Evolutionary conservation across 1,140 invertebrate species (phyloP).

Genomic region (Heterodera schachtii): DNA sequence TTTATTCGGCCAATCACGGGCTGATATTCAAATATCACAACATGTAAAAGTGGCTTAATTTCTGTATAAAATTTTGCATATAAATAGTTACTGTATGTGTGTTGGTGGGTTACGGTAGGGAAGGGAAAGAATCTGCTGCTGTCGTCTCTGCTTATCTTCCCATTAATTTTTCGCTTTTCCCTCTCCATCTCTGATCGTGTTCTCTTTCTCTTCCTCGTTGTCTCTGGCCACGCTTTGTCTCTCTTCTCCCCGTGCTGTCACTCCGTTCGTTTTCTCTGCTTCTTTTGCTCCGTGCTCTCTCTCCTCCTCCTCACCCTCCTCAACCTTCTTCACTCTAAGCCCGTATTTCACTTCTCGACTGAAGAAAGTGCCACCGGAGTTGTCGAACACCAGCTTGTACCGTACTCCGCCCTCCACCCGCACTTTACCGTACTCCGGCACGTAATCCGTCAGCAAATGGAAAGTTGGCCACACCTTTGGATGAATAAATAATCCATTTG

Average conservation of each 20-base stretch:
- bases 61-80: background rate
- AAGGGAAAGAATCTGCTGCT: background rate
- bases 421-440: slow-evolving; percentile 41
- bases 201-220: slow-evolving; percentile 1
- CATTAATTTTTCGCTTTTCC: background rate
- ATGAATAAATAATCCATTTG: slow-evolving; percentile 22
- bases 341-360: slow-evolving; percentile 45
- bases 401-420: slow-evolving; percentile 22
- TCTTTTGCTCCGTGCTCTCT: slow-evolving; percentile 2
- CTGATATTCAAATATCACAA: background rate
- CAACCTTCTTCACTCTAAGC: background rate
- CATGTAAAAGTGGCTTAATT: background rate
- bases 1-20: background rate
- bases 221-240: background rate
- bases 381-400: slow-evolving; percentile 47
- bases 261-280: background rate
- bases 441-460: slow-evolving; percentile 43
- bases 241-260: background rate
- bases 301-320: background rate
- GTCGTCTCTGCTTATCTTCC: background rate
- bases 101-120: background rate
- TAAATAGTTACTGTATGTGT: background rate
- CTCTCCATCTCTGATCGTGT: background rate
- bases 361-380: slow-evolving; percentile 42
- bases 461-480: slow-evolving; percentile 39